Percentiles rank a stretch among this genome's conserved stretches.
phyloP scores from a whole-genome alignment of 2,888 invertebrate genomes.

The Autographa pulchrina region DNA sequence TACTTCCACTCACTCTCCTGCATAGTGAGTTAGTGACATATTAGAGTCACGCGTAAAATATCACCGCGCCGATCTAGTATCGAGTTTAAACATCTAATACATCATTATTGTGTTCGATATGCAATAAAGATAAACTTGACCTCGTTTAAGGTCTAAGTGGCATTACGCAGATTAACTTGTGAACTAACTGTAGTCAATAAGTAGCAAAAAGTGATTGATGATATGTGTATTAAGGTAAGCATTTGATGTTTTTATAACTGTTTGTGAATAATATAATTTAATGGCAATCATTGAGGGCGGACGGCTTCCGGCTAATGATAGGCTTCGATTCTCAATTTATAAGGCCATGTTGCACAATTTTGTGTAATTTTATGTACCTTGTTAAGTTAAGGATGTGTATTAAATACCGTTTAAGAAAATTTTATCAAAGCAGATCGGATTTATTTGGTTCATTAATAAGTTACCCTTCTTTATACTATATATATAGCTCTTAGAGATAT shows the following conservation, averaged over 20 bases:
- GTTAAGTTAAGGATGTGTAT: no score
- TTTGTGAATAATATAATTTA: neutral
- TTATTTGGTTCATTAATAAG: no score
- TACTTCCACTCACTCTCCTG: constrained; percentile 18
- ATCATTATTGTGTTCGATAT: constrained; percentile 9
- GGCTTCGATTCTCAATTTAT: neutral
- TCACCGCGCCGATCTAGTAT: neutral
- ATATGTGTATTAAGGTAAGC: neutral
- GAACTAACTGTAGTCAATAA: constrained; percentile 1
- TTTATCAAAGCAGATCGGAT: no score
- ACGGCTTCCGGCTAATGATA: neutral
- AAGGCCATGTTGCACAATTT: neutral
- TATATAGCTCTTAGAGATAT: no score
- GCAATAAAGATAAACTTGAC: constrained; percentile 8
- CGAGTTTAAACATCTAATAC: neutral
- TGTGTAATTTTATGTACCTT: neutral
- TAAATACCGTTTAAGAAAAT: no score
- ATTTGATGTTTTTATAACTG: constrained; percentile 2
- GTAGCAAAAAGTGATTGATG: constrained; percentile 3
- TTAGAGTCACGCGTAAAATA: neutral
- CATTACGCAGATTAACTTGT: constrained; percentile 2
- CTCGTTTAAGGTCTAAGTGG: neutral
- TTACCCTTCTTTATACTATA: no score
- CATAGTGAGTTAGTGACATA: neutral
- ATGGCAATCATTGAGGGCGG: constrained; percentile 1